Conservation (phyloP, 2,113 vertebrate genomes). For the Callipepla californica region DNA sequence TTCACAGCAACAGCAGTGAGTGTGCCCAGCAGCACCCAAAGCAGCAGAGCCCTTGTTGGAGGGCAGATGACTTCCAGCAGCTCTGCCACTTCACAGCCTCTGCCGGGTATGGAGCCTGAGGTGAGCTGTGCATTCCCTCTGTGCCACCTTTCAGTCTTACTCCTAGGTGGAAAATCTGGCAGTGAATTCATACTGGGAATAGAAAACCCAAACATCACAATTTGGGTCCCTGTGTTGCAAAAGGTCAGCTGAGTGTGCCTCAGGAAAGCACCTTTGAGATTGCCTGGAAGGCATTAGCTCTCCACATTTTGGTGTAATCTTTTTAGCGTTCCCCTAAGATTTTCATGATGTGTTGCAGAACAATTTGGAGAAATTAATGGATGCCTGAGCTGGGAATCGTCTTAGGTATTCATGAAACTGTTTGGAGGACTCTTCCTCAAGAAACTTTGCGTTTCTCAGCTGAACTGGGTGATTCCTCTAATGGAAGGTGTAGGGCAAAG, state of each 20-base stretch:
- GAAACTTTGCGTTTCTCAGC: not conserved
- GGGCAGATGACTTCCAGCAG: accelerated
- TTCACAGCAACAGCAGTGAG: accelerated
- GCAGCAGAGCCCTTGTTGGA: not conserved
- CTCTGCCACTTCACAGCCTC: not conserved
- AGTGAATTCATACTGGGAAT: not conserved
- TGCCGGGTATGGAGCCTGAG: not conserved
- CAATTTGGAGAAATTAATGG: slow-evolving; percentile 15
- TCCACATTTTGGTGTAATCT: slow-evolving; percentile 42
- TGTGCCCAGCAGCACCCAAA: not conserved
- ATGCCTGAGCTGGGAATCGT: not conserved
- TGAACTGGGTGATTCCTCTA: not conserved
- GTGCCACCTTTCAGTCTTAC: slow-evolving; percentile 25
- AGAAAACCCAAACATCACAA: not conserved
- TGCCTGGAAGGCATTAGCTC: slow-evolving; percentile 67
- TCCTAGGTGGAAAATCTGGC: slow-evolving; percentile 36
- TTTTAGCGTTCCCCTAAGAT: slow-evolving; percentile 23
- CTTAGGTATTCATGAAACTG: not conserved
- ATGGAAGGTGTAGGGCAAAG: not conserved
- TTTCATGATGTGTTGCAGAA: slow-evolving; percentile 59
- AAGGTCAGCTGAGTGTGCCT: slow-evolving; percentile 37
- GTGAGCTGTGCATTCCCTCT: not conserved
- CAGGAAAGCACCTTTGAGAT: slow-evolving; percentile 64
- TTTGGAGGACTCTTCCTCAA: not conserved
- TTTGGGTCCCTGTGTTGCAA: not conserved